Base-by-base conservation (phyloP, 2,113 vertebrate genomes). In the Sterna hirundo region DNA sequence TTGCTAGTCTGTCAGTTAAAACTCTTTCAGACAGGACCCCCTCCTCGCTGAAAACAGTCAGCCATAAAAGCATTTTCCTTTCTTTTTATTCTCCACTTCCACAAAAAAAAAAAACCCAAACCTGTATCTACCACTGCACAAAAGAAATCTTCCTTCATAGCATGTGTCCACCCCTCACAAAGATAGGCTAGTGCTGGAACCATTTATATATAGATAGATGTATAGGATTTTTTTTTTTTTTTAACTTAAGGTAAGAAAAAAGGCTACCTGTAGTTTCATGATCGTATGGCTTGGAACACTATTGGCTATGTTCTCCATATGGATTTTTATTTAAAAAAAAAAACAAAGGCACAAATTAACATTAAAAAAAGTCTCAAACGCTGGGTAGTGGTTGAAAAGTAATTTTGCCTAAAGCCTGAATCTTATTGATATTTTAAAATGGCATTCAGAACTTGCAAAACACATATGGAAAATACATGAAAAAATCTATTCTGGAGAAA, bases 351-450 rank as follows among this genome's bases (percentile, higher is more conserved):
- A 86, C n/a, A 66, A 54, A 90, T 94, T 90, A 91, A 65, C 89
- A 57, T 95, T 65, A 84, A 93, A 83, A 93, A 83, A 93, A 26
- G 29, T 83, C 77, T 90, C 82, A 32, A 90, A 86, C 93, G 95
- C 75, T 3, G 5, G 94, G 86, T 10, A 62, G 81, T 21, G 86
- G 65, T 57, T 92, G 92, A 80, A 97, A 97, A 97, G 93, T 91
- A 89, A 96, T 97, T 95, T 97, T 97, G 91, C 97, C 83, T 62
- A 18, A 79, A 97, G 95, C 78, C 78, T 96, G 90, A 61, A 94
- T 97, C 94, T 97, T 98, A 97, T 71, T 98, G 97, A 94, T 98
- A 98, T 97, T 98, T 97, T 57, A 62, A 98, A 98, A 97, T 97
- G 95, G 88, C 97, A 97, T 88, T 97, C 80, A 85, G 95, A 95